A percentile compares a stretch with the other conserved stretches of the same genome.
Evolutionary conservation across 2,888 invertebrate genomes (phyloP).

Genomic region (Melieria omissa): DNA sequence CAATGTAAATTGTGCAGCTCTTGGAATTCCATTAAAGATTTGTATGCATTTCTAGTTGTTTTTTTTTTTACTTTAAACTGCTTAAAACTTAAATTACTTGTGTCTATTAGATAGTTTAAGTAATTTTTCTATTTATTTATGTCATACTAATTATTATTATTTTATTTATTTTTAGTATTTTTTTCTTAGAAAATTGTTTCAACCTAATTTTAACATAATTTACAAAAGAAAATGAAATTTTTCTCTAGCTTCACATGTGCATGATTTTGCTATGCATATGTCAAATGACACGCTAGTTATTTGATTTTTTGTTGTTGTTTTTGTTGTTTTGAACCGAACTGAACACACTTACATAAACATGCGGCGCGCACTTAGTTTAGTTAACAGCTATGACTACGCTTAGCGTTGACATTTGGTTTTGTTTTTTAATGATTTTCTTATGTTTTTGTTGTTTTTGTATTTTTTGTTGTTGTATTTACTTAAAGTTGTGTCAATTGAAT

Average conservation of each 20-base stretch:
- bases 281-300: too few relatives aligned
- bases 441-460: background rate
- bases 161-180: background rate
- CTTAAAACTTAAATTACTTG: too few relatives aligned
- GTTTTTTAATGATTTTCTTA: background rate
- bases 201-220: slow-evolving; percentile 1
- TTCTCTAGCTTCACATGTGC: too few relatives aligned
- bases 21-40: too few relatives aligned
- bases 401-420: slow-evolving; percentile 7
- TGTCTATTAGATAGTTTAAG: background rate
- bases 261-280: too few relatives aligned
- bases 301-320: too few relatives aligned
- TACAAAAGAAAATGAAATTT: background rate
- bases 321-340: too few relatives aligned
- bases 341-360: slow-evolving; percentile 21
- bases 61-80: too few relatives aligned
- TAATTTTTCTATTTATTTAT: background rate
- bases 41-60: too few relatives aligned
- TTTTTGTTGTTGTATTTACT: background rate
- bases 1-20: background rate
- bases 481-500: background rate
- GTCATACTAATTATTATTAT: slow-evolving; percentile 3
- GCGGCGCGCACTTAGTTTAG: slow-evolving; percentile 4
- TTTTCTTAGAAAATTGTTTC: background rate
- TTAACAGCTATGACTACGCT: slow-evolving; percentile 17